Evolutionary conservation across 2,888 invertebrate species (phyloP), one percentile per base, ranked within the genome.

Genomic region (Hirudinaria manillensis): DNA sequence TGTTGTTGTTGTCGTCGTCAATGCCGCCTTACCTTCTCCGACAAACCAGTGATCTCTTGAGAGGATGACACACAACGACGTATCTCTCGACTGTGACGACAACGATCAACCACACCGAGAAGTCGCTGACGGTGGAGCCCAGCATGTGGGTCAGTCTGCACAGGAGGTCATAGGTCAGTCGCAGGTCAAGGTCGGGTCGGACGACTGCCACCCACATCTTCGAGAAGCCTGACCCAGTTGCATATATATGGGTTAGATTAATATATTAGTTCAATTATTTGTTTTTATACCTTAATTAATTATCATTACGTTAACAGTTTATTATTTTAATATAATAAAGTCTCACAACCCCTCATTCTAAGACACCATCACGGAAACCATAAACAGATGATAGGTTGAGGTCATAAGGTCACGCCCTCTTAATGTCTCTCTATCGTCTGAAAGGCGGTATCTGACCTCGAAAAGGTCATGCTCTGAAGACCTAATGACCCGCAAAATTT

Each of bases 51-150:
- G 76, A 45, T 27, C 72, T 71, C 55, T 67, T 72, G 32, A 76
- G 61, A 21, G 76, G 76, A 34, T 76, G 72, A 21, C 76, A 76
- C 34, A 76, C 76, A 32, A 76, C 76, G 21, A 76, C 34, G 34
- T 72, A 76, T 16, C 76, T 71, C 36, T 76, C 76, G 2, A 67
- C 76, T n/a, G 76, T 76, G 27, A 76, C 76, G 21, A 56, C 68
- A 6, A 76, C 72, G n/a, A 76, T 76, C 72, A 76, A 45, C 76
- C 76, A 76, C 36, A 76, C 76, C 29, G 72, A 55, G 36, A 76
- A 76, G 66, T 76, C 76, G 51, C 76, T 76, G 29, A 76, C 76
- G 21, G 72, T 76, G 65, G 74, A 76, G 13, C 76, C 76, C 29
- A 76, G 32, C 32, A 53, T 72, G 66, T 72, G 72, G 29, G 72